Conservation (phyloP, 2,888 invertebrate species). For the Carcina quercana region DNA sequence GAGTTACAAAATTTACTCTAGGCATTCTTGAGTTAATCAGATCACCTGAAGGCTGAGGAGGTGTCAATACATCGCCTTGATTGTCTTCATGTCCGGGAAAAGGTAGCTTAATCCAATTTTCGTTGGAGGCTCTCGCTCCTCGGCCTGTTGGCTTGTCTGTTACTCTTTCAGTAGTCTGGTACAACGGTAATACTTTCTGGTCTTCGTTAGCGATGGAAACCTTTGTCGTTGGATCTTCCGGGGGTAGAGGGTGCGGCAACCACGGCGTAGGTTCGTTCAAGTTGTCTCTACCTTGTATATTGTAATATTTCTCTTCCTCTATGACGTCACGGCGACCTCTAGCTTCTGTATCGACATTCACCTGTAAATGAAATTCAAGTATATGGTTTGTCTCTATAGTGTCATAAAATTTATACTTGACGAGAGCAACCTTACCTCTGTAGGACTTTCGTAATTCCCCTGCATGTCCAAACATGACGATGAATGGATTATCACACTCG, state of each 20-base stretch:
- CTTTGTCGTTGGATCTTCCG: conserved; percentile 58
- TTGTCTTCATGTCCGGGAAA: conserved; percentile 54
- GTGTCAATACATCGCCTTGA: conserved; percentile 60
- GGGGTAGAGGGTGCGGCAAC: conserved; percentile 56
- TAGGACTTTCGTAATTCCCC: too few relatives aligned
- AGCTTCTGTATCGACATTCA: conserved; percentile 34
- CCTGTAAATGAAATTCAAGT: too few relatives aligned
- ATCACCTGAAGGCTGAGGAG: conserved; percentile 70
- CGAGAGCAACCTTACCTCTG: too few relatives aligned
- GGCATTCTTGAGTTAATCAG: conserved; percentile 75
- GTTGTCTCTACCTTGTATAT: conserved; percentile 41
- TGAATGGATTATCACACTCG: too few relatives aligned
- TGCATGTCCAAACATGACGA: too few relatives aligned
- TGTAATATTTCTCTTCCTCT: conserved; percentile 64
- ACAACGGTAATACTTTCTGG: conserved; percentile 36
- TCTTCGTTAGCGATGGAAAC: conserved; percentile 50
- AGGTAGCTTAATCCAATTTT: conserved; percentile 77
- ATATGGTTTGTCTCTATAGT: too few relatives aligned
- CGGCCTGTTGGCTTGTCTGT: conserved; percentile 72
- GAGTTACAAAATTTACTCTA: conserved; percentile 79
- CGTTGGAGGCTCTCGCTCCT: conserved; percentile 74
- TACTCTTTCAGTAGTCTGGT: conserved; percentile 57
- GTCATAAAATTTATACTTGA: too few relatives aligned
- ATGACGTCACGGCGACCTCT: conserved; percentile 62
- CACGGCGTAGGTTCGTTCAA: conserved; percentile 41